phyloP scores from a whole-genome alignment of 2,113 vertebrate genomes.

The Vulpes vulpes region DNA sequence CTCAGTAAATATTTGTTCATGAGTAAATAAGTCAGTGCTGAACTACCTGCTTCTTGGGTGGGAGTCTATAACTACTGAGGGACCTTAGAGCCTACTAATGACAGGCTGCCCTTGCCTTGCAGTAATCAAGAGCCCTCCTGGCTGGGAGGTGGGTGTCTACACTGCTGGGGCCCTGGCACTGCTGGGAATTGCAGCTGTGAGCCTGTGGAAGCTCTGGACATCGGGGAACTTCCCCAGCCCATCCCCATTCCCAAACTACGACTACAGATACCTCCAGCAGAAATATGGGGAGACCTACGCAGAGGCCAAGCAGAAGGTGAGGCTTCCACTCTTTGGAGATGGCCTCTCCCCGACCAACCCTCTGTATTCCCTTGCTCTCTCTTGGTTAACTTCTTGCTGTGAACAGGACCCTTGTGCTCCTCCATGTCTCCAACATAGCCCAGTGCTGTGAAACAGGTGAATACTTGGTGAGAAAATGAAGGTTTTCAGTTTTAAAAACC shows the following conservation, averaged over 20 bases:
- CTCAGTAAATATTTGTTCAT: neutral
- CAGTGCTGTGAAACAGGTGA: neutral
- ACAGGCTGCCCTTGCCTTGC: conserved; percentile 52
- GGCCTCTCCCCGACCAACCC: neutral
- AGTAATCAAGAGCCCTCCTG: conserved; percentile 93
- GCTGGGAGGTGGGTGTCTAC: conserved; percentile 97
- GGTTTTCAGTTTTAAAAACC: neutral
- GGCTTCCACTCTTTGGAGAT: accelerated
- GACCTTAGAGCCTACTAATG: neutral
- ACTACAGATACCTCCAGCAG: conserved; percentile 96
- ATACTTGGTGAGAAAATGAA: neutral
- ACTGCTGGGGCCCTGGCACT: conserved; percentile 93
- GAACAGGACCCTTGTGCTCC: neutral
- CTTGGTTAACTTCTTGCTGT: neutral
- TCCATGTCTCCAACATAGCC: neutral
- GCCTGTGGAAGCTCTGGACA: conserved; percentile 97
- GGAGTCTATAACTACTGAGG: too few relatives aligned
- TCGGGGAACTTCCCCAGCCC: conserved; percentile 96
- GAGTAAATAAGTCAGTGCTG: neutral
- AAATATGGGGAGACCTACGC: conserved; percentile 94
- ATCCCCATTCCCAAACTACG: conserved; percentile 98
- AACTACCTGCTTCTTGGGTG: neutral
- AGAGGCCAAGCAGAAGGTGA: conserved; percentile 93
- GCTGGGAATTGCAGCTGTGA: conserved; percentile 92
- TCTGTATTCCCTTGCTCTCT: neutral